Evolutionary conservation across 2,888 invertebrate genomes (phyloP), one percentile per base, ranked within the genome.

Genomic region (Leptinotarsa haldemani): DNA sequence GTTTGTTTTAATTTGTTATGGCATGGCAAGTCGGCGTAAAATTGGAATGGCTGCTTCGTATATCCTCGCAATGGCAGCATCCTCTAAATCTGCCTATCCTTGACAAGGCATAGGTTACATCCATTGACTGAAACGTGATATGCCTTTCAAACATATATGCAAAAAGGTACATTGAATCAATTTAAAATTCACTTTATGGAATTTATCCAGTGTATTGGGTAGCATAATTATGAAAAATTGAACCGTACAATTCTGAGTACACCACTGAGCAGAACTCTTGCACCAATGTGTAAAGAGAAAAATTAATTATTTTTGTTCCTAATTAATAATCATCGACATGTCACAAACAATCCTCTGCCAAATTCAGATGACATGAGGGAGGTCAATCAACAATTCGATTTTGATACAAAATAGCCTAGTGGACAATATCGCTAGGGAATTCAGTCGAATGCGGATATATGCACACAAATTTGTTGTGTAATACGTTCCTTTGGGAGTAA

Each of bases 311-410:
- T 25, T 16, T 76, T 18, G 25, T 22, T 13, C 25, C 56, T 22
- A 50, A 7, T 50, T 16, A 4, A 79, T 79, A 81, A 81, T 82
- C 80, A 81, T 79, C 77, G 77, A 73, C 74, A 78, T 80, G 82
- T 82, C 82, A 82, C 74, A 75, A 78, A 75, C 81, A 82, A 80
- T 76, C 74, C 74, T 71, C 70, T 77, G 77, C 78, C 75, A 77
- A 78, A 72, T 72, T 74, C 74, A 78, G 79, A 78, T 80, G 77
- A 80, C 79, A 64, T 72, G 75, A 74, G 80, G 78, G 78, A 79
- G 79, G 78, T 78, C 80, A 80, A 80, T 81, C 80, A 78, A 74
- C 75, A 68, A 68, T 74, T 74, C 77, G 76, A 79, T 80, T 81
- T 79, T 79, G 80, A 81, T 79, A 78, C 80, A 80, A 76, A 76